phyloP scores from a whole-genome alignment of 2,888 invertebrate species.

The Caradrina kadenii region DNA sequence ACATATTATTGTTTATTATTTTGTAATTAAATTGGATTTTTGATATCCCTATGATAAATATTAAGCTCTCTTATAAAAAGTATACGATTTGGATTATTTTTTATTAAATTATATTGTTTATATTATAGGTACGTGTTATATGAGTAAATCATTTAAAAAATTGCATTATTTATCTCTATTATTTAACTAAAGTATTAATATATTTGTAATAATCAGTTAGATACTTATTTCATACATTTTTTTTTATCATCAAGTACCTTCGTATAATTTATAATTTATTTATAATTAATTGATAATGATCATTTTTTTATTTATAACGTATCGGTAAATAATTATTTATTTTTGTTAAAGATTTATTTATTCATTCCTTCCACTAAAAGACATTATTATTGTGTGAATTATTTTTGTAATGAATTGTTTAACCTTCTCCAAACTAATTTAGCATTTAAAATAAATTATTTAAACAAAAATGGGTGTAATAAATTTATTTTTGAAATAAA shows the following conservation, averaged over 20 bases:
- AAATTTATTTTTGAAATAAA: background rate
- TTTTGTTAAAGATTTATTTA: slow-evolving; percentile 69
- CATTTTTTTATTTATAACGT: slow-evolving; percentile 12
- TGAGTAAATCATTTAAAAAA: background rate
- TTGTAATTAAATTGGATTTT: background rate
- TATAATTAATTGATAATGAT: slow-evolving; percentile 6
- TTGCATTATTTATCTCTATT: background rate
- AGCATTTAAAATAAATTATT: slow-evolving; percentile 60
- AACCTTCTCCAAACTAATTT: slow-evolving; percentile 62
- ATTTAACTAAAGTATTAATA: background rate
- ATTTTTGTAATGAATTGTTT: slow-evolving; percentile 69
- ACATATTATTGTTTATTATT: background rate
- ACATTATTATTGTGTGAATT: slow-evolving; percentile 75
- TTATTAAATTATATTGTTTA: slow-evolving; percentile 7
- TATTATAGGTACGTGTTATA: background rate
- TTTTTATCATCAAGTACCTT: background rate
- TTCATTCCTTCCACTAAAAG: slow-evolving; percentile 87
- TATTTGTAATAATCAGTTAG: background rate
- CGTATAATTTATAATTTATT: slow-evolving; percentile 10
- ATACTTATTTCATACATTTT: slow-evolving; percentile 2
- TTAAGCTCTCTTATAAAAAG: background rate
- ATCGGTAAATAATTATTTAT: slow-evolving; percentile 44
- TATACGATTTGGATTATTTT: slow-evolving; percentile 39
- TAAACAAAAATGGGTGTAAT: background rate
- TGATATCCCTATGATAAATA: background rate